Conservation (phyloP, 1,140 invertebrate genomes). For the Phenacoccus solenopsis region DNA sequence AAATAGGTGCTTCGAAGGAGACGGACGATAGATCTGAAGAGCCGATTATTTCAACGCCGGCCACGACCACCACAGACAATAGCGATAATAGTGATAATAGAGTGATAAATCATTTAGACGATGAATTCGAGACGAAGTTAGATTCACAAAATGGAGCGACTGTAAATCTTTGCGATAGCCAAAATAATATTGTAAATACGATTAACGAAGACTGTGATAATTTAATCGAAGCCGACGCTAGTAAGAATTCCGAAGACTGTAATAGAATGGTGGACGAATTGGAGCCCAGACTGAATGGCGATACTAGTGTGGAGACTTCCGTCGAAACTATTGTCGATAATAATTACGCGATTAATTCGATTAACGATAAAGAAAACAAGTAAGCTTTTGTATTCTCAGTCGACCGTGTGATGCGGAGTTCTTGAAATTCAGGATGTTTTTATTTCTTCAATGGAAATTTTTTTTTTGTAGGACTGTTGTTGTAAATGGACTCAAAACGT, state of each 20-base stretch:
- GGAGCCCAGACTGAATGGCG: neutral
- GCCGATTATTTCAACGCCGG: no score
- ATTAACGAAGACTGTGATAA: constrained; percentile 5
- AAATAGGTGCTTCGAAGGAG: neutral
- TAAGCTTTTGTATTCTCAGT: neutral
- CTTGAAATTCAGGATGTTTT: neutral
- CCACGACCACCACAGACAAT: no score
- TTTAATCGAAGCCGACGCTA: neutral
- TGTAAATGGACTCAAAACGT: neutral
- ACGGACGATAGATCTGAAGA: neutral
- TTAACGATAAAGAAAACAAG: neutral
- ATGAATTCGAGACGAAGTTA: neutral
- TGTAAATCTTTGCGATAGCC: neutral
- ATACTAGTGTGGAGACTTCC: constrained; percentile 4
- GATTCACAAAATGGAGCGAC: neutral
- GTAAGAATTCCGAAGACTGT: constrained; percentile 1
- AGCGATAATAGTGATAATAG: neutral
- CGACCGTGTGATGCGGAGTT: neutral
- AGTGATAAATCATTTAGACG: neutral
- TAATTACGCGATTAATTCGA: neutral
- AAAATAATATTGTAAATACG: neutral
- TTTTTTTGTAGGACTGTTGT: neutral
- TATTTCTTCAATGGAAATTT: neutral
- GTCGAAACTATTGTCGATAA: constrained; percentile 10
- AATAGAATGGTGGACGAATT: neutral